Evolutionary conservation across 2,797 vertebrate genomes (phyloP), one percentile per base, ranked within the genome.

Genomic region (Sphenodon punctatus): DNA sequence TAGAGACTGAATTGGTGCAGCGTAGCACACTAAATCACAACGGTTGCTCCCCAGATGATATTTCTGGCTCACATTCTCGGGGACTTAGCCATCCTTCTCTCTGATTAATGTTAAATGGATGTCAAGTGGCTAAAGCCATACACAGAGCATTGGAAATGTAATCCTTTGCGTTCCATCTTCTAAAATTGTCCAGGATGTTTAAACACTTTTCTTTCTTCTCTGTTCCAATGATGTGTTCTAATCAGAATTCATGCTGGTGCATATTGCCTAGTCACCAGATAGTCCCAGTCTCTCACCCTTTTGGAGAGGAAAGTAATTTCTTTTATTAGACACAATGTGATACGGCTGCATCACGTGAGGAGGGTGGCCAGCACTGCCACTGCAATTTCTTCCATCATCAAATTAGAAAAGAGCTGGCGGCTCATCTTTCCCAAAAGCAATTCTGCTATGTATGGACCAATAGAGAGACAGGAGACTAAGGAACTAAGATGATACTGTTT

Each of bases 81-180:
- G 81, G 60, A 41, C 60, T 36, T 8, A 13, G 66, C 32, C 78
- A 69, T 48, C n/a, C 49, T 82, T 78, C 72, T 45, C 63, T 71
- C 67, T n/a, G n/a, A 38, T 73, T 76, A 63, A 20, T 67, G 10
- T 72, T 85, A 61, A 69, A n/a, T 85, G 72, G 71, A 58, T 76
- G 67, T 45, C 42, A 64, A 53, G 58, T 72, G 61, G 61, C 70
- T 68, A 58, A 72, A 43, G 7, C 27, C 34, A n/a, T 58, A 49
- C 1, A 0, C 49, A 0, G 1, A 75, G 41, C 22, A 17, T 58
- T 74, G 63, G n/a, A 49, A 65, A 45, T 45, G 16, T 27, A n/a
- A 3, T 39, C 34, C 23, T 15, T 19, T 56, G 25, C 2, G 3
- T 56, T 63, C 46, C 63, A 20, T 27, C 67, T 32, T 56, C 7